These are phyloP conservation scores for Lophius americanus DNA, from an alignment of 2,797 vertebrate species.

Conservation along the genomic window DNA sequence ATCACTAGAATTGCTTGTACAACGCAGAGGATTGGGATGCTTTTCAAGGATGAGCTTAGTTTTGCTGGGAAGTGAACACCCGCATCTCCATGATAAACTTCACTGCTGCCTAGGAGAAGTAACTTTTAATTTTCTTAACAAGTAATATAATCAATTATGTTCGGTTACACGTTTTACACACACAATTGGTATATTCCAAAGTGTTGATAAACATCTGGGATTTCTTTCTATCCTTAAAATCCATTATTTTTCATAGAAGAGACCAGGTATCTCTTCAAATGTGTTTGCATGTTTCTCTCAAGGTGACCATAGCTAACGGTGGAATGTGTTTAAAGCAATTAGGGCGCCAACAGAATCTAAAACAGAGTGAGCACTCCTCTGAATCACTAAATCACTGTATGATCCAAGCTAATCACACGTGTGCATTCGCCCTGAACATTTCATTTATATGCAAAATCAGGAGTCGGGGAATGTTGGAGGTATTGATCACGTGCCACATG, in stretches of 20 bases:
- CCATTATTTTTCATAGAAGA: not conserved
- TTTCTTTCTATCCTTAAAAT: not conserved
- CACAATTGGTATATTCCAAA: no score
- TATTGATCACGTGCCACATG: conserved; percentile 39
- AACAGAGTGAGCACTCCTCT: not conserved
- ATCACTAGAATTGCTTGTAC: no score
- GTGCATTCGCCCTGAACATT: conserved; percentile 27
- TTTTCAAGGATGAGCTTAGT: no score
- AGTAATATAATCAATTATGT: no score
- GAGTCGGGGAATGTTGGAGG: conserved; percentile 16
- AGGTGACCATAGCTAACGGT: conserved; percentile 17
- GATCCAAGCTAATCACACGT: conserved; percentile 28
- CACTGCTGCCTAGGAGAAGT: no score
- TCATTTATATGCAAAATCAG: conserved; percentile 57
- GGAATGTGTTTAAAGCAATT: conserved; percentile 18
- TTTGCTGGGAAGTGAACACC: no score
- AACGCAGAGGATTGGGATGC: no score
- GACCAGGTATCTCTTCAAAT: not conserved
- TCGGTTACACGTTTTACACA: no score
- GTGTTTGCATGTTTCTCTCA: conserved; percentile 6
- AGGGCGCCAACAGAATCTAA: not conserved
- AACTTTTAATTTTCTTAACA: no score
- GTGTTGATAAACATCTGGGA: not conserved
- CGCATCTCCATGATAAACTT: no score
- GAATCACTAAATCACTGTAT: conserved; percentile 18